Base-by-base conservation (phyloP, 2,797 vertebrate genomes). In the Sebastes iracundus region DNA sequence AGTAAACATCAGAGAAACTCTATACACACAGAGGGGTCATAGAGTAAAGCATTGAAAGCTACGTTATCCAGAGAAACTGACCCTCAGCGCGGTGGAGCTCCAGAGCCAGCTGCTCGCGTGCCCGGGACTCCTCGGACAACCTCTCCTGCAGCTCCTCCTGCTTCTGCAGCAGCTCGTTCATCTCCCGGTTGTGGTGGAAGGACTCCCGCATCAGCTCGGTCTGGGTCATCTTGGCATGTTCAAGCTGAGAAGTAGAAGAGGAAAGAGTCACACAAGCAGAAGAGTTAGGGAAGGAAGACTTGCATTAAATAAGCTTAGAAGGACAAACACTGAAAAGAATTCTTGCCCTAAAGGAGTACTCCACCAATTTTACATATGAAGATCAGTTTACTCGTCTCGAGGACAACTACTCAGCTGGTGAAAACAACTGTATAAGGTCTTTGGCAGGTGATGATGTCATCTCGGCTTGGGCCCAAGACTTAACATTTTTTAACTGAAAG, bases 141-240 rank as follows among this genome's bases (percentile, higher is more conserved):
- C 94, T 95, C 83, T 98, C 97, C 91, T 97, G 97, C 53, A 99
- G 95, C 77, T 99, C 98, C 81, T 99, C 97, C 82, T 98, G 98
- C 90, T 96, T 96, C 89, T 90, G 96, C 32, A 97, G 87, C 72
- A 97, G 97, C 69, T 98, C 97, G 11, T 92, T 92, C 25, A 97
- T 96, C 94, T 99, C 97, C 90, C 97, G 94, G 22, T 97, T 97
- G 84, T 96, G 96, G 87, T 95, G 96, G 95, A 98, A 97, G 32
- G 98, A 98, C 86, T 99, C 98, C 75, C 95, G 96, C 95, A 98
- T 94, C 91, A 99, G 94, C 79, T 99, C 98, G 2, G 98, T 99
- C 94, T 99, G 97, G 67, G 98, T 96, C 84, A 97, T 79, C 90
- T 94, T 96, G 32, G 98, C 99, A 93, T 99, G 99, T 89, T 99